These are phyloP conservation scores for Ostrea denselamellosa DNA, from an alignment of 1,140 invertebrate species.

Conservation along the genomic window DNA sequence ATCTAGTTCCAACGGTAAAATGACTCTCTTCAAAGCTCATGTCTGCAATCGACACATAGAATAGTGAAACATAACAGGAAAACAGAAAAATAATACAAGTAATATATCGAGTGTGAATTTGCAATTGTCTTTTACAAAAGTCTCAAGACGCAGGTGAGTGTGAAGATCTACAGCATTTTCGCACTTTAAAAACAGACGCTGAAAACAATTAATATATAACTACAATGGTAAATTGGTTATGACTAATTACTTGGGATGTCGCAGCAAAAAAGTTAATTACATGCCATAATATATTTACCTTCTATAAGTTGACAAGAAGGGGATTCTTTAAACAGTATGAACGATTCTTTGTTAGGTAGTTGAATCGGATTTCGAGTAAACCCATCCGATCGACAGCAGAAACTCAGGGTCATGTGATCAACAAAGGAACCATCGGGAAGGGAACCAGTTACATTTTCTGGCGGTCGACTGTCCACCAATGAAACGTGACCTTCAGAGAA, in stretches of 20 bases:
- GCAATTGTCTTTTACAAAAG: too few species aligned
- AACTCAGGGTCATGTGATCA: neutral
- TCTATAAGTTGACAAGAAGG: neutral
- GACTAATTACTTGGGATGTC: too few species aligned
- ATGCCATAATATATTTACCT: neutral
- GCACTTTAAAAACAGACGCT: too few species aligned
- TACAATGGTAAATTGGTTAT: too few species aligned
- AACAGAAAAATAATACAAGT: too few species aligned
- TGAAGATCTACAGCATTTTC: too few species aligned
- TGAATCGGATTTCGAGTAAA: conserved; percentile 14
- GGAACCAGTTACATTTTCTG: neutral
- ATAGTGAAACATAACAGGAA: too few species aligned
- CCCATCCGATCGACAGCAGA: conserved; percentile 20
- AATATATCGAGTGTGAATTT: too few species aligned
- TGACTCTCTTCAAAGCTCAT: conserved; percentile 1
- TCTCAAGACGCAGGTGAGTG: too few species aligned
- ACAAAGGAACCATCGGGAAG: conserved; percentile 9
- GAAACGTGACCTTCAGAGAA: neutral
- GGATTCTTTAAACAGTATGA: conserved; percentile 32
- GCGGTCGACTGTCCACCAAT: neutral
- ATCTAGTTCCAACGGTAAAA: neutral
- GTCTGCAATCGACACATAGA: neutral
- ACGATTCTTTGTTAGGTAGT: conserved; percentile 19
- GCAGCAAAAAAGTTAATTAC: too few species aligned
- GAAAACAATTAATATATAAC: too few species aligned